A percentile compares a stretch with the other conserved stretches of the same genome.
phyloP scores from a whole-genome alignment of 2,888 invertebrate genomes.

The Papilio gigon region DNA sequence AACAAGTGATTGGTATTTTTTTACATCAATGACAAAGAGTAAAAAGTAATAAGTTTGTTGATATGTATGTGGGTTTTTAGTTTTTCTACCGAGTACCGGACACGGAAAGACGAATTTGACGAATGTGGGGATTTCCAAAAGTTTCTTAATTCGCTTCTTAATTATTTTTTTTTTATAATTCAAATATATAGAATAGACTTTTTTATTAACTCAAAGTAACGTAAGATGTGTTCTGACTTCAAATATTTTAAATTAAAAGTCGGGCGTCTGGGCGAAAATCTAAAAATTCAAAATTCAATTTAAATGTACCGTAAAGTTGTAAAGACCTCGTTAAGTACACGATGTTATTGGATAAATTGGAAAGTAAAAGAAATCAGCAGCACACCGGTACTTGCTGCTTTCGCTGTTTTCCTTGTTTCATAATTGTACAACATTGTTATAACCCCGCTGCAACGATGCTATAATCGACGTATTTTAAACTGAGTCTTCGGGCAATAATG shows the following conservation, averaged over 20 bases:
- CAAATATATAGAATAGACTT: too few relatives aligned
- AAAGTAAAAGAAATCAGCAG: not conserved
- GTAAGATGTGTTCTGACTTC: not conserved
- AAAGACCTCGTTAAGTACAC: not conserved
- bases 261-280: not conserved
- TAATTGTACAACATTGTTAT: not conserved
- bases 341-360: not conserved
- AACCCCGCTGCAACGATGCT: slow-evolving; percentile 1
- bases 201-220: not conserved
- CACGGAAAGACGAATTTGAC: not conserved
- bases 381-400: slow-evolving; percentile 25
- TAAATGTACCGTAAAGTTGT: not conserved
- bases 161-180: too few relatives aligned
- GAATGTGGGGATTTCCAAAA: not conserved
- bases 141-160: too few relatives aligned
- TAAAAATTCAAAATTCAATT: not conserved
- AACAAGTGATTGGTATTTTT: too few relatives aligned
- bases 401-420: slow-evolving; percentile 30
- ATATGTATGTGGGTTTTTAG: too few relatives aligned
- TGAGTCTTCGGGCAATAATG: too few relatives aligned
- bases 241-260: not conserved
- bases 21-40: too few relatives aligned
- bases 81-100: not conserved
- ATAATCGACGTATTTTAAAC: too few relatives aligned
- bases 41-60: too few relatives aligned